A percentile compares a stretch with the other conserved stretches of the same genome.
phyloP scores from a whole-genome alignment of 1,140 invertebrate species.

The Diuraphis noxia region DNA sequence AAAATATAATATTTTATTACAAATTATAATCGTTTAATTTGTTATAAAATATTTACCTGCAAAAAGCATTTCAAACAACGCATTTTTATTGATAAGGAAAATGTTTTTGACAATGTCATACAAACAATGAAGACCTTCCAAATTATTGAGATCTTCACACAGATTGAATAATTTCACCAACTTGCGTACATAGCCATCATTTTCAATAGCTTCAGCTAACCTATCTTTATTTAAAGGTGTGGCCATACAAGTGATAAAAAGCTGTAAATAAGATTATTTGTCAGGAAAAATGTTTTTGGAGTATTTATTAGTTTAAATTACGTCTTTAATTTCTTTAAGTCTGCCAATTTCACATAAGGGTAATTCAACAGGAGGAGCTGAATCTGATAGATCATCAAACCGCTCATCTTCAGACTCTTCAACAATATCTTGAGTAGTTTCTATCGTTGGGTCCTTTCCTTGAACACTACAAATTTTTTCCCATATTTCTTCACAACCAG shows the following conservation, averaged over 20 bases:
- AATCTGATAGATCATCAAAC: conserved; percentile 94
- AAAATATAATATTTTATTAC: not conserved
- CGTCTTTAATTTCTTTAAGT: conserved; percentile 92
- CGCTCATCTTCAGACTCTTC: conserved; percentile 98
- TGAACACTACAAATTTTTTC: conserved; percentile 98
- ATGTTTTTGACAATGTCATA: conserved; percentile 99
- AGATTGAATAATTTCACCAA: conserved; percentile 93
- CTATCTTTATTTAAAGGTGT: conserved; percentile 91
- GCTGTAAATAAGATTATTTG: conserved; percentile 57
- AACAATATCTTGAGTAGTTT: conserved; percentile 96
- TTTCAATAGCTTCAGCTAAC: conserved; percentile 90
- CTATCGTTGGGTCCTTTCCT: conserved; percentile 96
- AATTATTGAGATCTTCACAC: conserved; percentile 95
- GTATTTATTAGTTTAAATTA: conserved; percentile 56
- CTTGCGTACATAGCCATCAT: conserved; percentile 94
- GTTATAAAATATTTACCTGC: conserved; percentile 61
- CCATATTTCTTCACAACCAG: conserved; percentile 99
- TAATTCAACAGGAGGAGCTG: conserved; percentile 86
- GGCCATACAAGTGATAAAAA: conserved; percentile 77
- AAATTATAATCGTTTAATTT: not conserved
- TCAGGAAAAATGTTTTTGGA: not conserved
- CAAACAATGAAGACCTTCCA: conserved; percentile 90
- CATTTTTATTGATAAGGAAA: conserved; percentile 97
- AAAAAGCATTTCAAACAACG: conserved; percentile 97
- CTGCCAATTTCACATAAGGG: conserved; percentile 90